These are phyloP conservation scores for Drosophila nigromelanica DNA, from an alignment of 1,140 invertebrate genomes.

Conservation along the genomic window DNA sequence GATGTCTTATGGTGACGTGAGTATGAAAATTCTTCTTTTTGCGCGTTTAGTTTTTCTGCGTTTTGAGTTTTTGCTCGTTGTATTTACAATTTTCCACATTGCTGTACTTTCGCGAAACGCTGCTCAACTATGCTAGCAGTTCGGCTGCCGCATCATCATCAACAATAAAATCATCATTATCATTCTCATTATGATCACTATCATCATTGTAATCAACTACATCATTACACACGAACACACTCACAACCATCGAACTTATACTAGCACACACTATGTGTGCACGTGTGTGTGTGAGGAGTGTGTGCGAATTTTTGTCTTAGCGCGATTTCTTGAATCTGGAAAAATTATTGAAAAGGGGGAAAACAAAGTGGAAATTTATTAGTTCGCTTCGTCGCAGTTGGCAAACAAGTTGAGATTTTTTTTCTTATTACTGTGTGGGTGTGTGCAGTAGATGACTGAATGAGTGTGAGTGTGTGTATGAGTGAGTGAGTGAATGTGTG, in stretches of 20 bases:
- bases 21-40: conserved; percentile 80
- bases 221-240: conserved; percentile 62
- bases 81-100: conserved; percentile 82
- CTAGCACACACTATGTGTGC: conserved; percentile 27
- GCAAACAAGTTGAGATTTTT: conserved; percentile 74
- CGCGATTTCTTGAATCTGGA: conserved; percentile 65
- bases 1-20: conserved; percentile 57
- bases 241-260: conserved; percentile 27
- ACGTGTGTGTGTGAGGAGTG: background rate
- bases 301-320: conserved; percentile 43
- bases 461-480: conserved; percentile 36
- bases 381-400: conserved; percentile 78
- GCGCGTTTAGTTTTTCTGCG: conserved; percentile 82
- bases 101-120: conserved; percentile 76
- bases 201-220: conserved; percentile 44
- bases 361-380: conserved; percentile 79
- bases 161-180: conserved; percentile 50
- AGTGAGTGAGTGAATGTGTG: conserved; percentile 34
- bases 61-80: conserved; percentile 78
- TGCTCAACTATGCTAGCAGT: conserved; percentile 42
- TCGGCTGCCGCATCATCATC: conserved; percentile 33
- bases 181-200: conserved; percentile 13
- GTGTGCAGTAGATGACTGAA: conserved; percentile 33
- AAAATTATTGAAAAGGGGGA: conserved; percentile 63
- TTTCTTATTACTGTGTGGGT: conserved; percentile 36